Base-by-base conservation (phyloP, 2,888 invertebrate species). In the Poecilus cupreus region DNA sequence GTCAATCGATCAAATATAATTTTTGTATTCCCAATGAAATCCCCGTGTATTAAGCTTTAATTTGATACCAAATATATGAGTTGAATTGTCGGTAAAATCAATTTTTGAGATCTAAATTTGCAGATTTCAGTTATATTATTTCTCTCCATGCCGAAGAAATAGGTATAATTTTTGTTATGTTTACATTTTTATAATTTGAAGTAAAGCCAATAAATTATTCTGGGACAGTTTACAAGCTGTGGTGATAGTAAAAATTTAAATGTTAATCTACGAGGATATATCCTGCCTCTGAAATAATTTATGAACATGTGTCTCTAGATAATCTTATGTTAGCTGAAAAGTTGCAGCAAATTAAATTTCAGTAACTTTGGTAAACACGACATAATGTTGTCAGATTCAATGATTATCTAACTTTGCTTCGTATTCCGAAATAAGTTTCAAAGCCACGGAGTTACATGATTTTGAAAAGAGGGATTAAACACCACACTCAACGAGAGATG, bases 391-490 rank as follows among this genome's bases (percentile, higher is more conserved):
- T 49, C 74, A 75, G 74, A 75, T 75, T 24, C 49, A 75, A 75
- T 75, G 74, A 51, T 75, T 75, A 75, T 75, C 74, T 26, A 75
- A 75, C 49, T 75, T 75, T 24, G 51, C 46, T 24, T 60, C 60
- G 26, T 24, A 60, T 60, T 60, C 13, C 24, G 60, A 60, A 75
- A 75, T 75, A 75, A 75, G 46, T 75, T 75, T 49, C 32, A 26
- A 22, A 51, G 26, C 51, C n/a, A n/a, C 1, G n/a, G 51, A 75
- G 49, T 75, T 75, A 68, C 39, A 46, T 72, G 51, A 51, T 51
- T 75, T 51, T 20, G 51, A 75, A 75, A 75, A 24, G 8, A 16
- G 32, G 43, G 11, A 22, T 49, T 46, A 6, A 16, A 5, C 46
- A 32, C 32, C 26, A 75, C 26, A 24, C n/a, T 10, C 0, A 1